phyloP scores from a whole-genome alignment of 2,797 vertebrate genomes.

The Myotis planiceps region DNA sequence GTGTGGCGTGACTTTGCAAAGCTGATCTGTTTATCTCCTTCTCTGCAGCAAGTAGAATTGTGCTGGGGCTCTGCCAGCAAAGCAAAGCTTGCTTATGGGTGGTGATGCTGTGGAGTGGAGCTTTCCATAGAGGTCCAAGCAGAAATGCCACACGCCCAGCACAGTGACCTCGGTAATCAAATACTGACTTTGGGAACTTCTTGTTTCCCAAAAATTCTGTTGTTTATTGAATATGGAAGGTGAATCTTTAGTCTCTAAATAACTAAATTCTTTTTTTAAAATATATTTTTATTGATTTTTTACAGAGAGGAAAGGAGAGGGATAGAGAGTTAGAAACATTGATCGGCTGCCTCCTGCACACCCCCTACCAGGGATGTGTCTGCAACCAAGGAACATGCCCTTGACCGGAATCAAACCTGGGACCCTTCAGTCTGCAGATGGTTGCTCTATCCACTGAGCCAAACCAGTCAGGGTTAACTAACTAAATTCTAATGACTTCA shows the following conservation, averaged over 20 bases:
- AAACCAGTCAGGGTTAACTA: background rate
- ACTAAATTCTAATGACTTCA: background rate
- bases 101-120: background rate
- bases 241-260: background rate
- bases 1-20: constrained; percentile 22
- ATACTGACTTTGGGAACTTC: background rate
- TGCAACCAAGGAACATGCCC: too few species aligned
- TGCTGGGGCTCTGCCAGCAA: background rate
- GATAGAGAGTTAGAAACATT: too few species aligned
- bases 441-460: too few species aligned
- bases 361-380: too few species aligned
- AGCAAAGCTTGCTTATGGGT: background rate
- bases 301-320: too few species aligned
- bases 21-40: constrained; percentile 53
- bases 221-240: background rate
- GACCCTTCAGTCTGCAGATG: too few species aligned
- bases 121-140: constrained; percentile 9
- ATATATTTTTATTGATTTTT: too few species aligned
- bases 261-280: background rate
- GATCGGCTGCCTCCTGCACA: too few species aligned
- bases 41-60: background rate
- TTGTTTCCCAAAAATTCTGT: background rate
- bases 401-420: too few species aligned
- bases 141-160: background rate
- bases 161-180: background rate